Conservation (phyloP, 2,888 invertebrate genomes). For the Cataglyphis altisquamis region DNA sequence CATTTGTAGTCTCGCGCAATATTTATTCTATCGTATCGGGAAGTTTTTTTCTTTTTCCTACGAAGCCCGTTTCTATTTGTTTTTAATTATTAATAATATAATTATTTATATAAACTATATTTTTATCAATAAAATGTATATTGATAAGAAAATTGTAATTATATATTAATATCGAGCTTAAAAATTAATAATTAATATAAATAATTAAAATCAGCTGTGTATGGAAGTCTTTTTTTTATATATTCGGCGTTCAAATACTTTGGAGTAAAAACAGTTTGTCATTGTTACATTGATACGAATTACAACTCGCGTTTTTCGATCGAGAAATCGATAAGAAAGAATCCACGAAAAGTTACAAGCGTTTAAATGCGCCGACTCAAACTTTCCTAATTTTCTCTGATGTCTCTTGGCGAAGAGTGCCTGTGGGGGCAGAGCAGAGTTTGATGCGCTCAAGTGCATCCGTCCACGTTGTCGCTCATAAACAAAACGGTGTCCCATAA, state of each 20-base stretch:
- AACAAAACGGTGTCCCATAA: constrained; percentile 60
- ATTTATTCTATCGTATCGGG: neutral
- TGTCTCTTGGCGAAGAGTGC: constrained; percentile 33
- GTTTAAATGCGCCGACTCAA: constrained; percentile 31
- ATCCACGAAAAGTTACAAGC: neutral
- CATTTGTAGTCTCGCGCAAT: constrained; percentile 37
- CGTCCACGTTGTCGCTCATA: constrained; percentile 24
- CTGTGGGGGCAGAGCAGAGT: neutral
- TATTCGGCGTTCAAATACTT: too few relatives aligned
- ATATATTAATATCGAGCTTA: too few relatives aligned
- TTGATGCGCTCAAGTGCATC: constrained; percentile 13
- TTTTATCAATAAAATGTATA: too few relatives aligned
- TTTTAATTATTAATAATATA: too few relatives aligned
- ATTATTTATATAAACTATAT: too few relatives aligned
- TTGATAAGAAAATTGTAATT: too few relatives aligned
- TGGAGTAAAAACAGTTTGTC: too few relatives aligned
- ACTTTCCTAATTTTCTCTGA: constrained; percentile 44
- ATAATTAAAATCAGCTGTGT: too few relatives aligned
- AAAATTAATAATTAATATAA: too few relatives aligned
- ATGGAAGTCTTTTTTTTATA: too few relatives aligned
- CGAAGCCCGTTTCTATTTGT: neutral
- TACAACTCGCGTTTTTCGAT: neutral
- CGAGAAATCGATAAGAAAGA: neutral
- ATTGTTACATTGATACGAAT: neutral
- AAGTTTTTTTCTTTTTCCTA: constrained; percentile 20